A percentile compares a stretch with the other conserved stretches of the same genome.
Evolutionary conservation across 2,888 invertebrate genomes (phyloP).

Genomic region (Frankliniella intonsa): DNA sequence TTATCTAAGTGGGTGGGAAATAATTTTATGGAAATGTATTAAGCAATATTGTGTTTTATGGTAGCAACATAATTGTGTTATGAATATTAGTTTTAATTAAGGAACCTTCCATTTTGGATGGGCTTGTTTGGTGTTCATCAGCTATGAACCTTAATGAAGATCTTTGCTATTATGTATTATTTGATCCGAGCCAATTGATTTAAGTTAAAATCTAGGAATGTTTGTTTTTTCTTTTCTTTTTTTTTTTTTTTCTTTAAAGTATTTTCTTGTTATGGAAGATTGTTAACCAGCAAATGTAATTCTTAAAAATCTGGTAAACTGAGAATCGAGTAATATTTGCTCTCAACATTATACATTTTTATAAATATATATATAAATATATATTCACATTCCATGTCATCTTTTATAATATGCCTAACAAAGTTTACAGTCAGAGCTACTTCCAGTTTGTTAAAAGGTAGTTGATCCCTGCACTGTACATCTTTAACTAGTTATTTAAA

Average conservation of each 20-base stretch:
- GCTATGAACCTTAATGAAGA: background rate
- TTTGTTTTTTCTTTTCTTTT: background rate
- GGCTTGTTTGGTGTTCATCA: background rate
- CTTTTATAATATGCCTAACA: no score
- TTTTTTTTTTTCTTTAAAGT: background rate
- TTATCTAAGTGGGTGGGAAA: no score
- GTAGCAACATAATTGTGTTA: no score
- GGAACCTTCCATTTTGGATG: background rate
- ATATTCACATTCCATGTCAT: no score
- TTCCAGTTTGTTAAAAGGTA: background rate
- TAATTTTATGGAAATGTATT: no score
- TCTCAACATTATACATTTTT: no score
- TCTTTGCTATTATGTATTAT: slow-evolving; percentile 4
- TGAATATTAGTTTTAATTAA: background rate
- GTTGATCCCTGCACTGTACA: background rate
- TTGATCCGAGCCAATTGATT: slow-evolving; percentile 23
- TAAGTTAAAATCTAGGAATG: background rate
- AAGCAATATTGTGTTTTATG: no score
- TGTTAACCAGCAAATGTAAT: background rate
- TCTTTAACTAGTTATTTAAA: background rate
- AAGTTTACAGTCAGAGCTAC: no score
- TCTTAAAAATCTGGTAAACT: background rate
- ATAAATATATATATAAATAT: no score
- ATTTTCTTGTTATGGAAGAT: background rate
- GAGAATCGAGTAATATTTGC: background rate